A percentile compares a stretch with the other conserved stretches of the same genome.
These are phyloP conservation scores for Harpalus rubripes DNA, from an alignment of 2,888 invertebrate genomes.

Conservation along the genomic window DNA sequence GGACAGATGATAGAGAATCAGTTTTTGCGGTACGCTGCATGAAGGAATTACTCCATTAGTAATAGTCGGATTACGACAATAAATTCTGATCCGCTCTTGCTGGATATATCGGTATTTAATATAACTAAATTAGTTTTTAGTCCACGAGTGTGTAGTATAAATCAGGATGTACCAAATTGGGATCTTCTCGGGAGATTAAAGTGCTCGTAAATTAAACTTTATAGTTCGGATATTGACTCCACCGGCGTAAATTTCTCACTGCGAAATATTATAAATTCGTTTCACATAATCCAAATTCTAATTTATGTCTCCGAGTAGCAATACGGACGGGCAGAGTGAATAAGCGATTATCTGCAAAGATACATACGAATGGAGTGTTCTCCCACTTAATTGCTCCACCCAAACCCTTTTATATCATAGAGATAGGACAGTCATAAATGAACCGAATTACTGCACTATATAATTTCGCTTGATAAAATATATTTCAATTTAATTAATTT, in stretches of 20 bases:
- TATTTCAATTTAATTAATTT: no score
- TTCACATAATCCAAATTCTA: conserved; percentile 66
- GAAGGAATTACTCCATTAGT: conserved; percentile 64
- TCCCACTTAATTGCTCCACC: conserved; percentile 3
- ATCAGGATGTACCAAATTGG: conserved; percentile 66
- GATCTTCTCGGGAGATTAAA: conserved; percentile 63
- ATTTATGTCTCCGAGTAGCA: conserved; percentile 54
- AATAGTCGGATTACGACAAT: conserved; percentile 64
- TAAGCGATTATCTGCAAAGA: conserved; percentile 48
- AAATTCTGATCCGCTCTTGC: conserved; percentile 36
- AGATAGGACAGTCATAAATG: conserved; percentile 3
- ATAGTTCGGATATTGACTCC: conserved; percentile 65
- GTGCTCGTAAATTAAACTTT: conserved; percentile 65
- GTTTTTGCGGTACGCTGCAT: neutral
- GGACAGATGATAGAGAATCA: no score
- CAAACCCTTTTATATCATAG: neutral
- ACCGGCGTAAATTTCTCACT: conserved; percentile 52
- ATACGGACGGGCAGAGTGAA: conserved; percentile 27
- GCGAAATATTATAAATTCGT: conserved; percentile 65
- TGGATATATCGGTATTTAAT: conserved; percentile 65
- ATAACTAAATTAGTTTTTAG: conserved; percentile 67
- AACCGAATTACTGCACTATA: neutral
- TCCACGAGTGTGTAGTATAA: conserved; percentile 63
- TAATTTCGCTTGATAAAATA: no score
- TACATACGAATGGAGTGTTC: neutral